Base-by-base conservation (phyloP, 37 sponge, comb jelly and placozoan genomes). In the Crambe crambe region DNA sequence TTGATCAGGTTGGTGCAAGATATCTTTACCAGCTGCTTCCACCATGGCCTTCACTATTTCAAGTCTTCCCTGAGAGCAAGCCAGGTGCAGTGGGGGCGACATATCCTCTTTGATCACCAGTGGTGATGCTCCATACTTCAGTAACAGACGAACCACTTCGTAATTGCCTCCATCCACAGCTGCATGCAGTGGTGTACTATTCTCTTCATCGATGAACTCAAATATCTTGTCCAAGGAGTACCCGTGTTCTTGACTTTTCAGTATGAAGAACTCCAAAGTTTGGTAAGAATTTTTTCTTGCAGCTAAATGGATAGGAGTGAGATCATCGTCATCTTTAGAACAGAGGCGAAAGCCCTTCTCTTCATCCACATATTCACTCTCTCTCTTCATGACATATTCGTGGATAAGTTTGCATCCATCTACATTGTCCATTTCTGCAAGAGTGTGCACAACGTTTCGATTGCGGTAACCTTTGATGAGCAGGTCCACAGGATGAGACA, bases 181-280 rank as follows among this genome's bases (percentile, higher is more conserved):
- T 58, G 82, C 75, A 62, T 94, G 92, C 22, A 94, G 82, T 26
- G 95, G 95, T 29, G 95, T 94, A 44, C 80, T 84, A 56, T 94
- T 94, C 70, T 89, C 90, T 59, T 86, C 86, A 44, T 89, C 84
- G 17, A 94, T 65, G 60, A 89, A 86, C 0, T 56, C 34, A 20
- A 94, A 71, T 0, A 94, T 56, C 26, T 5, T 20, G 29, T 89
- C 94, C 42, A 64, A 26, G 17, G 94, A 68, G 68, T 89, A 89
- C 0, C 94, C 94, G 42, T 86, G 87, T 29, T 56, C 72, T 51
- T 29, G 56, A 42, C 68, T 62, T 8, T 37, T 22, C 26, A 5
- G 30, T 18, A 94, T 83, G 44, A 89, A 80, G 43, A 38, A 68
- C 37, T 83, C 81, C 29, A 94, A 77, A 0, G 77, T 78, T 22